phyloP scores from a whole-genome alignment of 2,797 vertebrate species.

The Ceryle rudis region DNA sequence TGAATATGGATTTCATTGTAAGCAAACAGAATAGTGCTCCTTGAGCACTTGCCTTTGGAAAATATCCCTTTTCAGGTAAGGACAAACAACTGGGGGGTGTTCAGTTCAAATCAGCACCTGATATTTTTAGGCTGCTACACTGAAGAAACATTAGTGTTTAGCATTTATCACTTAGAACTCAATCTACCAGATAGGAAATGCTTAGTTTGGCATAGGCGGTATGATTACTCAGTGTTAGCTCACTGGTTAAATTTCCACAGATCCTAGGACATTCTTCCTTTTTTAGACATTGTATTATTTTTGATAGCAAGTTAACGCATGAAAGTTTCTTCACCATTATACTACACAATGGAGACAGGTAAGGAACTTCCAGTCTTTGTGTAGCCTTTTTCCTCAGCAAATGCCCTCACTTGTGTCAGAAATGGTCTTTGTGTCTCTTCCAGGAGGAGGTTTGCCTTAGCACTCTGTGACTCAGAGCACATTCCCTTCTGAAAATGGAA shows the following conservation, averaged over 20 bases:
- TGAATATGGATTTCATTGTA: rapidly evolving
- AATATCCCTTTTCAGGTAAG: not conserved
- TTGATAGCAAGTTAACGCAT: not conserved
- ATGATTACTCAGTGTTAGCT: slow-evolving; percentile 42
- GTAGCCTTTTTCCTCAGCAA: not conserved
- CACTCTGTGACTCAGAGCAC: not conserved
- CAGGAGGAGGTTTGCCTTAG: not conserved
- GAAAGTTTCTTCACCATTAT: not conserved
- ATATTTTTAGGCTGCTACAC: not conserved
- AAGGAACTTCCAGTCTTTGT: slow-evolving; percentile 28
- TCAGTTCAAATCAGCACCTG: not conserved
- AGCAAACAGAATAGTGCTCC: not conserved
- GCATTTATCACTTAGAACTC: slow-evolving; percentile 12
- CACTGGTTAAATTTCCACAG: not conserved
- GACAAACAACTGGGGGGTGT: not conserved
- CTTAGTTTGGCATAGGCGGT: not conserved
- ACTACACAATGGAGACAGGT: slow-evolving; percentile 12
- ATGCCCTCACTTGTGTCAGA: not conserved
- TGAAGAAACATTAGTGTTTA: not conserved
- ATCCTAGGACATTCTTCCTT: not conserved
- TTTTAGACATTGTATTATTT: not conserved
- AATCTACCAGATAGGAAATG: slow-evolving; percentile 15
- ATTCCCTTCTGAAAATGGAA: slow-evolving; percentile 27
- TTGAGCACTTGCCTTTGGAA: not conserved
- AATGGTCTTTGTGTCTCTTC: not conserved